phyloP scores from a whole-genome alignment of 1,140 invertebrate species.

The Pseudobourletiella spinata region DNA sequence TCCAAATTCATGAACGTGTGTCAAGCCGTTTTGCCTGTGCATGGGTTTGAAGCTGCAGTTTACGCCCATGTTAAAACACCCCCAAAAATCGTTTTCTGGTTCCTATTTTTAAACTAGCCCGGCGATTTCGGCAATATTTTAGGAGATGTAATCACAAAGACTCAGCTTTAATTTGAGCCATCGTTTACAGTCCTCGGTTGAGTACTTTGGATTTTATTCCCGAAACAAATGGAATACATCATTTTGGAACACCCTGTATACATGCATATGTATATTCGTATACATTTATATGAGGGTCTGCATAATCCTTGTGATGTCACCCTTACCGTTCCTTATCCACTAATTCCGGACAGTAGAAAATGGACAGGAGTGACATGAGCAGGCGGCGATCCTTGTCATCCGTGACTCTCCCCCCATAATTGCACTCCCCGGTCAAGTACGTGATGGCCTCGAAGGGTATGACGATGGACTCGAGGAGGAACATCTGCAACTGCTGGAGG shows the following conservation, averaged over 20 bases:
- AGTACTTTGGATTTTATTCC: too few relatives aligned
- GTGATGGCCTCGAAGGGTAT: constrained; percentile 49
- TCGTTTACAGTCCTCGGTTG: too few relatives aligned
- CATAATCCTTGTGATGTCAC: too few relatives aligned
- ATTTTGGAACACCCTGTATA: too few relatives aligned
- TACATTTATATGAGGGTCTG: too few relatives aligned
- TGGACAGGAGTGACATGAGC: constrained; percentile 45
- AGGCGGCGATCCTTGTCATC: constrained; percentile 50
- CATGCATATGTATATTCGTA: too few relatives aligned
- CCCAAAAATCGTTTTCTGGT: too few relatives aligned
- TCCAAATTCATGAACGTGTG: background rate
- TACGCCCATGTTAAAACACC: background rate
- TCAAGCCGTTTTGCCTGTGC: background rate
- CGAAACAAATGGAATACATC: too few relatives aligned
- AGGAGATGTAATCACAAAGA: too few relatives aligned
- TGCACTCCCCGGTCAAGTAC: constrained; percentile 53
- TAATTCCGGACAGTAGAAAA: constrained; percentile 26
- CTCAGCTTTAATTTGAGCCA: too few relatives aligned
- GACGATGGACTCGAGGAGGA: constrained; percentile 27
- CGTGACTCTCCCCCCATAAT: constrained; percentile 49
- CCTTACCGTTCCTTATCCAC: constrained; percentile 37
- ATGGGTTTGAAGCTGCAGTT: background rate
- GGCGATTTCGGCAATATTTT: too few relatives aligned
- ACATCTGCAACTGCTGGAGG: constrained; percentile 46
- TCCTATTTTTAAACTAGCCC: too few relatives aligned